Conservation (phyloP, 2,888 invertebrate species). For the Folsomia candida region DNA sequence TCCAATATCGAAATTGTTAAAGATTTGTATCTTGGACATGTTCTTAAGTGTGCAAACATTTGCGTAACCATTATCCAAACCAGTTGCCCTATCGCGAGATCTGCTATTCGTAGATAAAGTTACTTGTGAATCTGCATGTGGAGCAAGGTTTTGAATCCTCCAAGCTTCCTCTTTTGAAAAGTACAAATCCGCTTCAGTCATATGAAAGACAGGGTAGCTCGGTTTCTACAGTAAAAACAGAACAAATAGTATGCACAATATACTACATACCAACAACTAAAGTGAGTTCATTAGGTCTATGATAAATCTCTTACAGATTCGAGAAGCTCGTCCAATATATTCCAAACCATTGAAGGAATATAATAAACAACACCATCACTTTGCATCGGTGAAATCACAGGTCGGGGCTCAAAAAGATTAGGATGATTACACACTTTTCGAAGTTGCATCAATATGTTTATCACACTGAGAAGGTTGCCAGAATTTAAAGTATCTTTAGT, state of each 20-base stretch:
- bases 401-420: slow-evolving; percentile 93
- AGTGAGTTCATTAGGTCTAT: neutral
- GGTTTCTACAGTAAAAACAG: slow-evolving; percentile 12
- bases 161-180: slow-evolving; percentile 23
- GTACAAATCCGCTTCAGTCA: slow-evolving; percentile 23
- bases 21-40: neutral
- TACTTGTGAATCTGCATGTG: neutral
- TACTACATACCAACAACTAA: too few relatives aligned
- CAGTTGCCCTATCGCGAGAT: neutral
- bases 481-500: slow-evolving; percentile 89
- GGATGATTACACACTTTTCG: slow-evolving; percentile 98
- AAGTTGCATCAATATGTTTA: slow-evolving; percentile 95
- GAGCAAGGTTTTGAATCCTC: slow-evolving; percentile 20
- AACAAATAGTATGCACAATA: too few relatives aligned
- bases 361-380: slow-evolving; percentile 71
- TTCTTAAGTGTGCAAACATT: neutral
- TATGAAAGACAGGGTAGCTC: slow-evolving; percentile 18
- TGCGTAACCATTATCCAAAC: neutral
- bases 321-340: slow-evolving; percentile 69
- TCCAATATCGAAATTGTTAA: neutral
- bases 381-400: slow-evolving; percentile 90
- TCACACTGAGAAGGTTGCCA: slow-evolving; percentile 91
- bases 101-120: neutral
- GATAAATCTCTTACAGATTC: slow-evolving; percentile 61
- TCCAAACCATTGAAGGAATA: slow-evolving; percentile 71